Conservation (phyloP, 2,113 vertebrate species). For the Antigone vipio region DNA sequence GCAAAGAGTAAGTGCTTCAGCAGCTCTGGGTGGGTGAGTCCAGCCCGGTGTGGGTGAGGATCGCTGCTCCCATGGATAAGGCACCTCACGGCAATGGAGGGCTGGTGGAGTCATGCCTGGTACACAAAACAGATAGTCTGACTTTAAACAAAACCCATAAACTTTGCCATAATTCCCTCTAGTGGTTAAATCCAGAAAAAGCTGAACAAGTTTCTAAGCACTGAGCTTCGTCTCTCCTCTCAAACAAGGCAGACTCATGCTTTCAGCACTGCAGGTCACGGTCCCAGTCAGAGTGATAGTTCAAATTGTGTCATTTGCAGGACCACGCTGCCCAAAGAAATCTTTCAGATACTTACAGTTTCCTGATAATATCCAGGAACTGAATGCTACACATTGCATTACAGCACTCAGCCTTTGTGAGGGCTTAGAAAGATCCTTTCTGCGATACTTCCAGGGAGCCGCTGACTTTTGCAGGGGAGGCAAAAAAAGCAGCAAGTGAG, state of each 20-base stretch:
- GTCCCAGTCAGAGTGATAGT: background rate
- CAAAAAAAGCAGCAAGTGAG: background rate
- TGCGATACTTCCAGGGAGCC: background rate
- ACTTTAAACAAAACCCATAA: background rate
- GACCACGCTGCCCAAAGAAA: background rate
- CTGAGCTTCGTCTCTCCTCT: background rate
- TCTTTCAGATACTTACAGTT: background rate
- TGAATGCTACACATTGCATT: background rate
- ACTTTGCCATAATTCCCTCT: conserved; percentile 14
- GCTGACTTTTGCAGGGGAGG: background rate
- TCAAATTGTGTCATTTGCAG: background rate
- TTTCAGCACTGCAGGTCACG: background rate
- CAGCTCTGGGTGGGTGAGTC: background rate
- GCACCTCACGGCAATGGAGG: background rate
- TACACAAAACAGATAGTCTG: background rate
- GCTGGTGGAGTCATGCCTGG: background rate
- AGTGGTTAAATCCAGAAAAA: background rate
- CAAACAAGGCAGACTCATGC: background rate
- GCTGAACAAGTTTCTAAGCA: background rate
- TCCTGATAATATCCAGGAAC: background rate
- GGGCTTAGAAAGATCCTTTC: background rate
- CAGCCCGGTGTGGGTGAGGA: background rate
- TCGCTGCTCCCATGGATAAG: background rate
- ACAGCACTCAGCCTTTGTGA: background rate
- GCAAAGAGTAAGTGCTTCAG: background rate